These are phyloP conservation scores for Actias luna DNA, from an alignment of 2,888 invertebrate genomes.

Conservation along the genomic window DNA sequence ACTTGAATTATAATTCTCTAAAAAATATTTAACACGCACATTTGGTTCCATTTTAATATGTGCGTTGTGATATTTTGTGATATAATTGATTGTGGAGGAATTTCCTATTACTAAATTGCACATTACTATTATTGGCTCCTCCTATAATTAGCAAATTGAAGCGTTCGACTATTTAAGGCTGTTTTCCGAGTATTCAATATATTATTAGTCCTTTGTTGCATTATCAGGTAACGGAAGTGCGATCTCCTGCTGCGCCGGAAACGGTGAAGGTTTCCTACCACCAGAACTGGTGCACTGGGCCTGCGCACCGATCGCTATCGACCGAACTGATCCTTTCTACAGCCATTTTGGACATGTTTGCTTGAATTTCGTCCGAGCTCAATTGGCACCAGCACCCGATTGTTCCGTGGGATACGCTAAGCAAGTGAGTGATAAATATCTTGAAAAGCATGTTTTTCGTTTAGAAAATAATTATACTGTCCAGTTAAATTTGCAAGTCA, in stretches of 20 bases:
- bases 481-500: too few relatives aligned
- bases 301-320: slow-evolving; percentile 85
- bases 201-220: not conserved
- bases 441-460: too few relatives aligned
- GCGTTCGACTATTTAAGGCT: not conserved
- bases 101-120: too few relatives aligned
- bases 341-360: slow-evolving; percentile 82
- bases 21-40: too few relatives aligned
- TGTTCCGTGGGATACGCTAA: slow-evolving; percentile 87
- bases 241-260: slow-evolving; percentile 86
- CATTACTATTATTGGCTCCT: too few relatives aligned
- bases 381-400: slow-evolving; percentile 84
- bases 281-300: slow-evolving; percentile 83
- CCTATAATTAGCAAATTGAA: not conserved
- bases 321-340: slow-evolving; percentile 83
- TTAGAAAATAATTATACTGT: too few relatives aligned
- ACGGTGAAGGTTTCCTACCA: slow-evolving; percentile 79
- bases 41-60: too few relatives aligned
- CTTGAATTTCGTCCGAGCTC: slow-evolving; percentile 87
- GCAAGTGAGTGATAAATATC: slow-evolving; percentile 75
- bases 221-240: slow-evolving; percentile 84
- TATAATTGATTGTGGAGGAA: too few relatives aligned
- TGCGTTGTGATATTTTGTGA: too few relatives aligned
- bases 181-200: not conserved
- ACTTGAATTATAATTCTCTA: too few relatives aligned